Evolutionary conservation across 37 sponge, comb jelly and placozoan genomes (phyloP), one percentile per base, ranked within the genome.

Genomic region (Diacarnus erythraeanus): DNA sequence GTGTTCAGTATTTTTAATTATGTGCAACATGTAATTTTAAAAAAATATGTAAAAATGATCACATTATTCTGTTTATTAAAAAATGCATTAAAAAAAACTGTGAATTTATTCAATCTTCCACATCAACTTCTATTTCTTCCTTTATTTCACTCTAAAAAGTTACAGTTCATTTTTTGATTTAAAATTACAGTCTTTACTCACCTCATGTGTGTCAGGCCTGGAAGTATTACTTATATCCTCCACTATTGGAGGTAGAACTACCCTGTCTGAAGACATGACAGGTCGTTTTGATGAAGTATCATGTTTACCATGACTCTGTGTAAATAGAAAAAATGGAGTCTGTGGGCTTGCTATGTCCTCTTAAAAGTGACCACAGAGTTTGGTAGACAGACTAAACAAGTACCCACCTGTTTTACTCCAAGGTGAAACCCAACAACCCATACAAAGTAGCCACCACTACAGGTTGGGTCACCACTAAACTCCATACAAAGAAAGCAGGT

Each of bases 101-200:
- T 47, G 51, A 47, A 6, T 15, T 47, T 15, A 15, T 47, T 47
- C 12, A 47, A 20, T 20, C 26, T 25, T 60, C 23, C n/a, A 60
- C 61, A 26, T 60, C 61, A 17, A 60, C 61, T 60, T 60, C 61
- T 26, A 60, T 25, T 25, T 60, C 61, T 25, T 60, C 61, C 61
- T 26, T 60, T 6, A 60, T 60, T 60, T 60, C 61, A 60, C 61
- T 60, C 61, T 60, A 17, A 60, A 54, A 54, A 60, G 27, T 20
- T 20, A 17, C 23, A n/a, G n/a, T n/a, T n/a, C n/a, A n/a, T n/a
- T n/a, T n/a, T n/a, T n/a, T n/a, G n/a, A n/a, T n/a, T n/a, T n/a
- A n/a, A n/a, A n/a, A 10, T 20, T 54, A 54, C 9, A 17, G 23
- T 20, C 9, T 60, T 20, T 4, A 60, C 61, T 60, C 22, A 60